Evolutionary conservation across 2,888 invertebrate species (phyloP), one percentile per base, ranked within the genome.

Genomic region (Escarpia spicata): DNA sequence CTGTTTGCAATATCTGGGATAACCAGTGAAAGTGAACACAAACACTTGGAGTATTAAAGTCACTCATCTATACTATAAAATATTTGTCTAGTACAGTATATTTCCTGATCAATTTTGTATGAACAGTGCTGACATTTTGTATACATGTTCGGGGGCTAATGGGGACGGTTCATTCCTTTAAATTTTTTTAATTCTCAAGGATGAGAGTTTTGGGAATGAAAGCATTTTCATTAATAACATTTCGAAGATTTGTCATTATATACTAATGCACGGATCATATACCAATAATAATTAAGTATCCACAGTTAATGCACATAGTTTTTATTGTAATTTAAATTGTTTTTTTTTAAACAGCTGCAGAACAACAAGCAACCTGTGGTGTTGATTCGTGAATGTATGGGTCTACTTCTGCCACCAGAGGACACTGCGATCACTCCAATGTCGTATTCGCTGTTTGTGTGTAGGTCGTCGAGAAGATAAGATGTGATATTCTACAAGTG

Each of bases 401-500:
- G 75, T 75, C 19, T n/a, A 75, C 75, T 75, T 75, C 26, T 75
- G 75, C 75, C 75, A 75, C 75, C 75, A 26, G 75, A 75, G 26
- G 75, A 75, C 26, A 75, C 75, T 75, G 75, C 75, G n/a, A n/a
- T 75, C 75, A 75, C 75, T 75, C n/a, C 75, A 75, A 75, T 26
- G 26, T 75, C 75, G 19, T 75, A 75, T 15, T 75, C 26, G 26
- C 26, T 75, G 75, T n/a, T 26, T 75, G 26, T n/a, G 3, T 75
- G 75, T 26, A 75, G 75, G 75, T 75, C 26, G n/a, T 75, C 75
- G 26, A 75, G 75, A 26, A 75, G n/a, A n/a, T 75, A 75, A 75
- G 75, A 75, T 26, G 75, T 26, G 75, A 26, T 26, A n/a, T 75
- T 75, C 75, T 75, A 75, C 75, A 75, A 75, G 4, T 26, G 26